Conservation (phyloP, 2,888 invertebrate species). For the Leucophenga montana region DNA sequence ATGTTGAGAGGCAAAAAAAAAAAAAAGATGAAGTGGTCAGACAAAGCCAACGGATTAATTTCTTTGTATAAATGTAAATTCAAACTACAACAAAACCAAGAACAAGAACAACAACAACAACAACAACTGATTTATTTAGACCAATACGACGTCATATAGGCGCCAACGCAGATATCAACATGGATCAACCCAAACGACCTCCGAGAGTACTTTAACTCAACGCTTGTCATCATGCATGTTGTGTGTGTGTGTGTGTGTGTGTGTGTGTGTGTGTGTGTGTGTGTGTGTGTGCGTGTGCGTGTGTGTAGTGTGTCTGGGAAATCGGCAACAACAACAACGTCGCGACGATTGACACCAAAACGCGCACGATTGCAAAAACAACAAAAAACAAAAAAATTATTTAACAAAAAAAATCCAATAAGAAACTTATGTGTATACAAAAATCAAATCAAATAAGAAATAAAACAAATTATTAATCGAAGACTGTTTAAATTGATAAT, state of each 20-base stretch:
- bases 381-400: conserved; percentile 4
- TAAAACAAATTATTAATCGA: conserved; percentile 7
- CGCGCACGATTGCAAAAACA: not conserved
- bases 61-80: not conserved
- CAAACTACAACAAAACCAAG: not conserved
- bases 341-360: conserved; percentile 4
- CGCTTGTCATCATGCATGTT: not conserved
- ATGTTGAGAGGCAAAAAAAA: not conserved
- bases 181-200: conserved; percentile 7
- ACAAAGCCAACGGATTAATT: not conserved
- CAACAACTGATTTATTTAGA: not conserved
- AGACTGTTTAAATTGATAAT: conserved; percentile 12
- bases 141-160: conserved; percentile 1
- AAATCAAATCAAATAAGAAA: not conserved
- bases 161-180: not conserved
- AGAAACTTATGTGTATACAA: no score
- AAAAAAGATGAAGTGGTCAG: not conserved
- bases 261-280: not conserved
- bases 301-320: not conserved
- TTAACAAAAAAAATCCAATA: not conserved
- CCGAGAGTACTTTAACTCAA: conserved; percentile 9
- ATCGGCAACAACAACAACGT: not conserved
- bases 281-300: not conserved
- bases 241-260: not conserved
- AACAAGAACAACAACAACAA: not conserved